These are phyloP conservation scores for Microcebus murinus DNA, from an alignment of 2,113 vertebrate genomes.

Conservation along the genomic window DNA sequence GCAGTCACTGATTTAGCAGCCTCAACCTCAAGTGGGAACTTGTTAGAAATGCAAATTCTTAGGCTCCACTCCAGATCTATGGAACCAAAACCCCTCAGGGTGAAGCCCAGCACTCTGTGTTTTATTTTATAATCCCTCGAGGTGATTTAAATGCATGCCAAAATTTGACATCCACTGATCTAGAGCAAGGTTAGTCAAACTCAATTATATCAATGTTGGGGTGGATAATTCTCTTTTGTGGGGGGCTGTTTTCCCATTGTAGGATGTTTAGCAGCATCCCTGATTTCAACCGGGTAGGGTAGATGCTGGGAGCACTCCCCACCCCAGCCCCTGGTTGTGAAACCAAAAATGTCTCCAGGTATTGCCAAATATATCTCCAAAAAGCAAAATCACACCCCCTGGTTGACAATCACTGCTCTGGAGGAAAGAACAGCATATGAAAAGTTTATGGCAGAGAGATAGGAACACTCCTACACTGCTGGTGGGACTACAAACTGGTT, in stretches of 20 bases:
- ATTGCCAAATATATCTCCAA: neutral
- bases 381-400: neutral
- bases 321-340: neutral
- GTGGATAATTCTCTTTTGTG: neutral
- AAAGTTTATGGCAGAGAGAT: neutral
- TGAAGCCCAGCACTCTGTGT: neutral
- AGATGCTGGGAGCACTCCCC: neutral
- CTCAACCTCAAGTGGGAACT: neutral
- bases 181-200: neutral
- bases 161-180: neutral
- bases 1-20: neutral
- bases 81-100: neutral
- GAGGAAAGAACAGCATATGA: neutral
- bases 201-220: neutral
- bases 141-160: neutral
- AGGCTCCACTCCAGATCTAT: neutral
- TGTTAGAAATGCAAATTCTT: neutral
- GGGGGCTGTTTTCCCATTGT: neutral
- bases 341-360: neutral
- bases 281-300: neutral
- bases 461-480: too few relatives aligned
- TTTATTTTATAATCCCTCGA: neutral
- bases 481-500: too few relatives aligned
- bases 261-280: neutral
- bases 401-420: neutral